These are phyloP conservation scores for Scaptomyza cyrtandrae DNA, from an alignment of 2,888 invertebrate genomes.

Conservation along the genomic window DNA sequence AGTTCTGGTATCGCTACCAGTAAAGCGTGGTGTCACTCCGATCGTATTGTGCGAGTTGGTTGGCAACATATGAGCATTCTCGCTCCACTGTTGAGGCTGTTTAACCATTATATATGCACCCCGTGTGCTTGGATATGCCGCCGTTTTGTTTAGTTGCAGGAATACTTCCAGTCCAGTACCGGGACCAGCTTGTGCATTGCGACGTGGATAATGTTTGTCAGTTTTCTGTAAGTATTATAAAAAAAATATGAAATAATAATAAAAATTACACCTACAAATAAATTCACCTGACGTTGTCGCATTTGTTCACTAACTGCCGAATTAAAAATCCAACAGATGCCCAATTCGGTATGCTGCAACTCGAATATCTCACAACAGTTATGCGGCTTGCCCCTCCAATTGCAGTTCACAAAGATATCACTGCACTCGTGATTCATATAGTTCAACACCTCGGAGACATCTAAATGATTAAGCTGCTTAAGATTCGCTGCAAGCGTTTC, in stretches of 20 bases:
- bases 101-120: conserved; percentile 80
- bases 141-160: conserved; percentile 57
- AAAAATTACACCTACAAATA: too few species aligned
- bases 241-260: background rate
- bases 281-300: conserved; percentile 55
- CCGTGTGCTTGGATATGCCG: conserved; percentile 39
- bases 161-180: conserved; percentile 75
- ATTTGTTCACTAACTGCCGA: conserved; percentile 73
- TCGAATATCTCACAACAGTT: conserved; percentile 85
- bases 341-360: conserved; percentile 84
- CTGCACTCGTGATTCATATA: conserved; percentile 73
- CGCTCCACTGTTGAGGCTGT: conserved; percentile 76
- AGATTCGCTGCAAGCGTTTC: conserved; percentile 51
- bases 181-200: conserved; percentile 77
- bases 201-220: conserved; percentile 77
- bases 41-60: conserved; percentile 65
- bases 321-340: conserved; percentile 85
- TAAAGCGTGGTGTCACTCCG: conserved; percentile 69
- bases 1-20: conserved; percentile 63
- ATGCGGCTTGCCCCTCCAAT: conserved; percentile 83
- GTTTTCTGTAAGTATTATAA: conserved; percentile 43
- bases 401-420: conserved; percentile 83
- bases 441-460: conserved; percentile 70
- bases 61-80: conserved; percentile 57
- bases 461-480: conserved; percentile 66